Conservation (phyloP, 2,797 vertebrate genomes). For the Hoplostethus atlanticus region DNA sequence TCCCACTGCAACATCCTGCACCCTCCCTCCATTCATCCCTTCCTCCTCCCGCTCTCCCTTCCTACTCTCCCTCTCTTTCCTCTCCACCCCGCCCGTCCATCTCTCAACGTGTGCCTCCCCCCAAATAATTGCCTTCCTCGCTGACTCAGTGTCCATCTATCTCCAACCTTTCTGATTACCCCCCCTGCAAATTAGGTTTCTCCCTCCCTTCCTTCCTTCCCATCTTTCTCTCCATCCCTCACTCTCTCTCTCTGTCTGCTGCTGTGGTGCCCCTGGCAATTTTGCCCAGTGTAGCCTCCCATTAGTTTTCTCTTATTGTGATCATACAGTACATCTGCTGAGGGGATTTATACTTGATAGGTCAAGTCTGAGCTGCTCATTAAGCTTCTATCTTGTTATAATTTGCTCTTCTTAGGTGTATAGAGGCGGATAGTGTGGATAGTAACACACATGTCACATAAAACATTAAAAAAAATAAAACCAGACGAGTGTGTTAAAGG, state of each 20-base stretch:
- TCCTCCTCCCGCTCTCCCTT: constrained; percentile 21
- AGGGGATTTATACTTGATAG: too few species aligned
- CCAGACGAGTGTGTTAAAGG: neutral
- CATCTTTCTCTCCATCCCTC: neutral
- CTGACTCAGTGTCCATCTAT: constrained; percentile 74
- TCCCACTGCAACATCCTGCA: constrained; percentile 6
- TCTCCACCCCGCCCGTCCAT: constrained; percentile 36
- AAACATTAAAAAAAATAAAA: too few species aligned
- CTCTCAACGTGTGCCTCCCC: constrained; percentile 42
- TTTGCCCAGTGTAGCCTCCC: neutral
- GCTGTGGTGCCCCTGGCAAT: constrained; percentile 19
- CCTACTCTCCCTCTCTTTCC: constrained; percentile 9
- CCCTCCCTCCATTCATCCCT: constrained; percentile 11
- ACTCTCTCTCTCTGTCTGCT: neutral
- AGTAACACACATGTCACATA: neutral
- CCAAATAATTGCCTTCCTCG: constrained; percentile 71
- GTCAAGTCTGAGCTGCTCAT: too few species aligned
- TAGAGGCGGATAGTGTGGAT: neutral
- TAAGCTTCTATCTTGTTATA: too few species aligned
- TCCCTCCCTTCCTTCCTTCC: constrained; percentile 31
- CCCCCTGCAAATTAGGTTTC: constrained; percentile 59
- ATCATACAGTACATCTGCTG: too few species aligned
- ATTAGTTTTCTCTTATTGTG: too few species aligned
- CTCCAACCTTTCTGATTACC: constrained; percentile 63
- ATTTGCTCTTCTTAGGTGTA: too few species aligned